A percentile compares a stretch with the other conserved stretches of the same genome.
These are phyloP conservation scores for Epizoanthus illoricatus DNA, from an alignment of 92 coral and sea anemone species.

Conservation along the genomic window DNA sequence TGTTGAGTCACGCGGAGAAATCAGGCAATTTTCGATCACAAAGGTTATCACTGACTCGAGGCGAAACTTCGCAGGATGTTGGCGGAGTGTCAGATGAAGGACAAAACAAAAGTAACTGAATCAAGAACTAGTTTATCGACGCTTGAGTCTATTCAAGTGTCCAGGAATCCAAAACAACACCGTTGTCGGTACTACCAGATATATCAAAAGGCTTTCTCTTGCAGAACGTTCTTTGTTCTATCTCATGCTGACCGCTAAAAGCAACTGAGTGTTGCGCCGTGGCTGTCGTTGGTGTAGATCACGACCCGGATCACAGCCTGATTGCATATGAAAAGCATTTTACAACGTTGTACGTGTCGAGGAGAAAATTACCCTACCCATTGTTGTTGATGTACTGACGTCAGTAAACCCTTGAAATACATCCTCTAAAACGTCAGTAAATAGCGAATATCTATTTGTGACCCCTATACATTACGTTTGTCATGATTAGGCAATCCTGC, in stretches of 20 bases:
- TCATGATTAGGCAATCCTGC: conserved; percentile 9
- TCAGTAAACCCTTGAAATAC: conserved; percentile 25
- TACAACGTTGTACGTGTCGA: conserved; percentile 12
- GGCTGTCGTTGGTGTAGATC: not conserved
- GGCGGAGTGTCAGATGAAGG: not conserved
- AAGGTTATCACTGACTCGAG: conserved; percentile 14
- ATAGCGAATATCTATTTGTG: conserved; percentile 28
- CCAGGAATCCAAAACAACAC: not conserved
- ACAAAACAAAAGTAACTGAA: conserved; percentile 21
- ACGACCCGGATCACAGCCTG: conserved; percentile 10
- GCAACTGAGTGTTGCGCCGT: not conserved
- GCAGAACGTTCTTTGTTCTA: not conserved
- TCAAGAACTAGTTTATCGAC: not conserved
- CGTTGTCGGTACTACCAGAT: not conserved
- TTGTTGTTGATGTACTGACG: conserved; percentile 28
- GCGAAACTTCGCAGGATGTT: conserved; percentile 2
- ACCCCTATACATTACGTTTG: conserved; percentile 26
- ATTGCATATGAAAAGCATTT: conserved; percentile 1
- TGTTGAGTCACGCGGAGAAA: conserved; percentile 31
- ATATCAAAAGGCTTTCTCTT: not conserved
- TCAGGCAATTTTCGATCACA: conserved; percentile 8
- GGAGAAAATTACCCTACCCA: not conserved
- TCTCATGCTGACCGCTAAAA: not conserved
- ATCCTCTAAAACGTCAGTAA: conserved; percentile 35
- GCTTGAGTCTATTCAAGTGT: not conserved